Conservation (phyloP, 2,113 vertebrate genomes). For the Eira barbara region DNA sequence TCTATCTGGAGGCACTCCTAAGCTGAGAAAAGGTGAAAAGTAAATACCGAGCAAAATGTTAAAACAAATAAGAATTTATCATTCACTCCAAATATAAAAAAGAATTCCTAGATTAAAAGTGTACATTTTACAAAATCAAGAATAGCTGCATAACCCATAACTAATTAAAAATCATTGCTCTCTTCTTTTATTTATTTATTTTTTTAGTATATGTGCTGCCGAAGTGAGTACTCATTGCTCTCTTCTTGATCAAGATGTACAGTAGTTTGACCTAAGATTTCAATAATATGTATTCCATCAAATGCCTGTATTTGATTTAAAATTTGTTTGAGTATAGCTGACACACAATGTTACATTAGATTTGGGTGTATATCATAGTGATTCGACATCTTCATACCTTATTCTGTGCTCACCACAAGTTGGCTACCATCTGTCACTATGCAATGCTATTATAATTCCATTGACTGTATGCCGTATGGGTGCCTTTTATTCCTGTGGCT, state of each 20-base stretch:
- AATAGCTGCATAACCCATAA: background rate
- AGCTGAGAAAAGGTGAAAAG: background rate
- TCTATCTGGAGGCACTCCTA: background rate
- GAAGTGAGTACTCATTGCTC: background rate
- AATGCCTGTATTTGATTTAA: slow-evolving; percentile 66
- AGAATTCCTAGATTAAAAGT: background rate
- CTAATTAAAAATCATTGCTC: slow-evolving; percentile 4
- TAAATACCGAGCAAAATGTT: background rate
- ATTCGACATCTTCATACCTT: background rate
- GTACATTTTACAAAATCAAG: slow-evolving; percentile 41
- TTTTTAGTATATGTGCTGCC: too few species aligned
- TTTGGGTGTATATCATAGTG: background rate
- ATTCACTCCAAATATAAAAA: slow-evolving; percentile 22
- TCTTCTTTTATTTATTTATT: background rate
- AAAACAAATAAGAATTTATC: slow-evolving; percentile 1
- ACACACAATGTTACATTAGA: background rate
- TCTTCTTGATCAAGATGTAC: background rate
- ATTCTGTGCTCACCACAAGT: background rate
- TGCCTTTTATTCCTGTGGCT: background rate
- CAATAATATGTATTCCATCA: background rate
- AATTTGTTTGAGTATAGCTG: background rate
- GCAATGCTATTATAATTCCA: background rate
- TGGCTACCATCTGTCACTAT: background rate
- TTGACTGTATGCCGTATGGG: background rate
- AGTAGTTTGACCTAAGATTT: background rate